A percentile compares a stretch with the other conserved stretches of the same genome.
These are phyloP conservation scores for Caenorhabditis panamensis DNA, from an alignment of 2,888 invertebrate species.

Conservation along the genomic window DNA sequence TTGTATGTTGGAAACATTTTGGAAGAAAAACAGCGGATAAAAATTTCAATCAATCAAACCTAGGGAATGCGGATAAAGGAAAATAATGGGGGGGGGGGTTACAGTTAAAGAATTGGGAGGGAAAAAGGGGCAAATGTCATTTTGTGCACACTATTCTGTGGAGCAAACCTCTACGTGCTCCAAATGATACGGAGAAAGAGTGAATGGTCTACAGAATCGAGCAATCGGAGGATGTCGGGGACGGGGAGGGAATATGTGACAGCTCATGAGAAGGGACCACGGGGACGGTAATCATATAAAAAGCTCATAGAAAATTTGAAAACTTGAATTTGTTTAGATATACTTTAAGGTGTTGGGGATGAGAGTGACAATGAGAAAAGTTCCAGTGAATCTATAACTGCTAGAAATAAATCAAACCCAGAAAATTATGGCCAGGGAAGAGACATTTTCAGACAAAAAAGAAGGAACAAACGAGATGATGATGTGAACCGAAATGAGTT, in stretches of 20 bases:
- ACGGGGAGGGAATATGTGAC: conserved; percentile 32
- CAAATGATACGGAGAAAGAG: conserved; percentile 20
- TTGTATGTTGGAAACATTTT: conserved; percentile 18
- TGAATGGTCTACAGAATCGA: conserved; percentile 39
- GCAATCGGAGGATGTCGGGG: conserved; percentile 14
- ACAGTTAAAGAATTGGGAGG: conserved; percentile 7
- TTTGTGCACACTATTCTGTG: conserved; percentile 57
- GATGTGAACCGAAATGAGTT: conserved; percentile 27
- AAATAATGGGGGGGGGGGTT: conserved; percentile 21
- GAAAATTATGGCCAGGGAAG: conserved; percentile 49
- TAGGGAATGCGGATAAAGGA: conserved; percentile 22
- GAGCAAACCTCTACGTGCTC: conserved; percentile 51
- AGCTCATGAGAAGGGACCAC: conserved; percentile 44
- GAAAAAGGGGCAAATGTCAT: conserved; percentile 53
- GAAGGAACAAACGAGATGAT: conserved; percentile 34
- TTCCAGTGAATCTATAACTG: conserved; percentile 12
- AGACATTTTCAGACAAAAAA: conserved; percentile 7
- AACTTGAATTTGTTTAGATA: background rate
- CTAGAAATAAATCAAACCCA: conserved; percentile 36
- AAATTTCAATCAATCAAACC: conserved; percentile 13
- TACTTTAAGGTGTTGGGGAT: background rate
- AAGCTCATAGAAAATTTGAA: conserved; percentile 51
- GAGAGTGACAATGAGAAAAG: conserved; percentile 6
- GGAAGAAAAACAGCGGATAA: conserved; percentile 1
- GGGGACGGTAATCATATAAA: conserved; percentile 38